Percentiles rank a stretch among this genome's conserved stretches.
These are phyloP conservation scores for Cheilosia scutellata DNA, from an alignment of 2,888 invertebrate genomes.

Conservation along the genomic window DNA sequence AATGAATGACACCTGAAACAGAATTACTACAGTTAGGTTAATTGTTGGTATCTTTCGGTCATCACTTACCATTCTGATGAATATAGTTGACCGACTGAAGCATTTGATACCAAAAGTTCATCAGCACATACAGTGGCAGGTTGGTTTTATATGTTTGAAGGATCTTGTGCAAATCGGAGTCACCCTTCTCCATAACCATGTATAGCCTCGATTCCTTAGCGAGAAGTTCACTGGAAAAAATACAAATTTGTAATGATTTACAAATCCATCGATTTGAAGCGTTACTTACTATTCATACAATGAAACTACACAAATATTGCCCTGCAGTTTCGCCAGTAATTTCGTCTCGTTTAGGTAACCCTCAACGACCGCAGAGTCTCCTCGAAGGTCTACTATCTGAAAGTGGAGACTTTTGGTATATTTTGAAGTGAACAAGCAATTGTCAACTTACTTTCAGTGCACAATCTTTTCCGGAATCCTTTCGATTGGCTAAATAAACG, in stretches of 20 bases:
- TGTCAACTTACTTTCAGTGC: conserved; percentile 80
- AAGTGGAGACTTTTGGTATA: conserved; percentile 66
- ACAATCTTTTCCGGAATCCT: conserved; percentile 80
- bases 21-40: not conserved
- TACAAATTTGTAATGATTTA: not conserved
- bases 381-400: conserved; percentile 92
- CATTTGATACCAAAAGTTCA: conserved; percentile 98
- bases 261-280: not conserved
- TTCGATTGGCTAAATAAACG: conserved; percentile 86
- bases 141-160: conserved; percentile 86
- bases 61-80: conserved; percentile 89
- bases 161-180: conserved; percentile 93
- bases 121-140: conserved; percentile 90
- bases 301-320: conserved; percentile 92
- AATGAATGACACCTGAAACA: conserved; percentile 94
- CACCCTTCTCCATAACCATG: conserved; percentile 97
- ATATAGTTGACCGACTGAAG: conserved; percentile 95
- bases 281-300: conserved; percentile 93
- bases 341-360: conserved; percentile 96
- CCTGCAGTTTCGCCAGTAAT: conserved; percentile 91
- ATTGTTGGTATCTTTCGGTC: not conserved
- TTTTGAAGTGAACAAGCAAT: not conserved
- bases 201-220: conserved; percentile 88
- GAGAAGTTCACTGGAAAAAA: conserved; percentile 88
- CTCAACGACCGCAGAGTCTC: conserved; percentile 89